phyloP scores from a whole-genome alignment of 2,888 invertebrate genomes.

The Oxytorus armatus region DNA sequence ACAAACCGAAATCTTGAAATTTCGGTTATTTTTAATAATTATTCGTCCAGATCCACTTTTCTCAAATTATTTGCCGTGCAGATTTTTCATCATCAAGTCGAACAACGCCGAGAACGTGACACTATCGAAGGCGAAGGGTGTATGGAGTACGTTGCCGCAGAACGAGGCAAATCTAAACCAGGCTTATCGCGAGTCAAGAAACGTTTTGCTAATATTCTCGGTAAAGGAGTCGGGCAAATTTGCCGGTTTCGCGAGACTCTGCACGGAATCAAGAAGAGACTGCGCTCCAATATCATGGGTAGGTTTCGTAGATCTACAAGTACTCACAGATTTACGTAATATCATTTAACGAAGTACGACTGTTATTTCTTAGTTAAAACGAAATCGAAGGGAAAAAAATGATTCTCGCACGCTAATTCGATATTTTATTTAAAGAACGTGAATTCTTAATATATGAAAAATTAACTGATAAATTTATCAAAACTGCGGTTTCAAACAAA shows the following conservation, averaged over 20 bases:
- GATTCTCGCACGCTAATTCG: neutral
- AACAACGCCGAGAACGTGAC: slow-evolving; percentile 99
- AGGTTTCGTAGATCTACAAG: no score
- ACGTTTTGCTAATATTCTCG: slow-evolving; percentile 97
- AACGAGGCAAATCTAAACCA: slow-evolving; percentile 98
- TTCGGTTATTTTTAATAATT: no score
- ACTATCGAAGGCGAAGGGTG: slow-evolving; percentile 96
- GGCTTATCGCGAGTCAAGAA: slow-evolving; percentile 96
- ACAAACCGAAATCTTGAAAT: neutral
- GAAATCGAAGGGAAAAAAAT: neutral
- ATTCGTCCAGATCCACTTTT: slow-evolving; percentile 61
- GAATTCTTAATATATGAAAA: no score
- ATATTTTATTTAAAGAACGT: no score
- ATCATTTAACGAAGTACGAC: no score
- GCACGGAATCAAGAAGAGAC: slow-evolving; percentile 95
- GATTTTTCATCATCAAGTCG: slow-evolving; percentile 98
- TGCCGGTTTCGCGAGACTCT: slow-evolving; percentile 96
- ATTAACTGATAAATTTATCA: no score
- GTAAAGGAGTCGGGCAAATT: slow-evolving; percentile 99
- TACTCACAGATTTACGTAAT: neutral
- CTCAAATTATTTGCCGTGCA: slow-evolving; percentile 74
- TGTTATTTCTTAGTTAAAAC: neutral
- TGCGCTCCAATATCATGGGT: slow-evolving; percentile 96
- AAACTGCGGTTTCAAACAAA: no score
- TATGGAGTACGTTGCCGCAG: slow-evolving; percentile 99